Evolutionary conservation across 2,888 invertebrate species (phyloP).

Genomic region (Aplocera efformata): DNA sequence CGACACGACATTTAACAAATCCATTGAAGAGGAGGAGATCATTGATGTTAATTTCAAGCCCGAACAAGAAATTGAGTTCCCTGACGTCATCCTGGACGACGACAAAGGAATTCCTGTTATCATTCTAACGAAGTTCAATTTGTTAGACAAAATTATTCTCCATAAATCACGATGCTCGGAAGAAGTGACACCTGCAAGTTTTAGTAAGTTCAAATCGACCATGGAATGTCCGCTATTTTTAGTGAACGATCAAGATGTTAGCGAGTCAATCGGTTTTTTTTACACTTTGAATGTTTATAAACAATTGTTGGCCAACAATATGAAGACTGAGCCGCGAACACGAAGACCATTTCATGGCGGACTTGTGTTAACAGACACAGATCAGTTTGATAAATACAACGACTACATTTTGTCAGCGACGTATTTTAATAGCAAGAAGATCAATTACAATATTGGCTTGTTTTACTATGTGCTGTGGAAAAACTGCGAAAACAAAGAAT

Average conservation of each 20-base stretch:
- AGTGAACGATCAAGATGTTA: slow-evolving; percentile 36
- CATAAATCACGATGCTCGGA: slow-evolving; percentile 22
- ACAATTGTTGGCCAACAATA: slow-evolving; percentile 31
- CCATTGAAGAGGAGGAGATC: slow-evolving; percentile 33
- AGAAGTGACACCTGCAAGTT: slow-evolving; percentile 32
- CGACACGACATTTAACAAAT: slow-evolving; percentile 10
- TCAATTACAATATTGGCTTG: slow-evolving; percentile 42
- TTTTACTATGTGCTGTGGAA: slow-evolving; percentile 48
- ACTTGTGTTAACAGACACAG: slow-evolving; percentile 38
- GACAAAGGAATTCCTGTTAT: slow-evolving; percentile 49
- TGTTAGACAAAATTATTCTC: slow-evolving; percentile 43
- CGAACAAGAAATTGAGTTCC: slow-evolving; percentile 46
- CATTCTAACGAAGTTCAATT: slow-evolving; percentile 34
- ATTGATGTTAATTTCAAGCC: slow-evolving; percentile 34
- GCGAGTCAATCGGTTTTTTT: slow-evolving; percentile 45
- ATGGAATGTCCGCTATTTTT: slow-evolving; percentile 47
- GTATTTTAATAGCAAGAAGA: slow-evolving; percentile 43
- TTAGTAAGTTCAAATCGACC: slow-evolving; percentile 37
- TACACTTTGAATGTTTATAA: slow-evolving; percentile 47
- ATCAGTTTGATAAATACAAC: slow-evolving; percentile 46
- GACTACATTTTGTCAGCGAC: slow-evolving; percentile 47
- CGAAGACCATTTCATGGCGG: slow-evolving; percentile 42
- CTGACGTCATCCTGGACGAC: slow-evolving; percentile 44
- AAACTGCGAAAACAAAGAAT: slow-evolving; percentile 44
- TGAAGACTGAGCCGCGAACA: slow-evolving; percentile 43